Evolutionary conservation across 2,888 invertebrate genomes (phyloP).

Genomic region (Callyntrura guangdongensis): DNA sequence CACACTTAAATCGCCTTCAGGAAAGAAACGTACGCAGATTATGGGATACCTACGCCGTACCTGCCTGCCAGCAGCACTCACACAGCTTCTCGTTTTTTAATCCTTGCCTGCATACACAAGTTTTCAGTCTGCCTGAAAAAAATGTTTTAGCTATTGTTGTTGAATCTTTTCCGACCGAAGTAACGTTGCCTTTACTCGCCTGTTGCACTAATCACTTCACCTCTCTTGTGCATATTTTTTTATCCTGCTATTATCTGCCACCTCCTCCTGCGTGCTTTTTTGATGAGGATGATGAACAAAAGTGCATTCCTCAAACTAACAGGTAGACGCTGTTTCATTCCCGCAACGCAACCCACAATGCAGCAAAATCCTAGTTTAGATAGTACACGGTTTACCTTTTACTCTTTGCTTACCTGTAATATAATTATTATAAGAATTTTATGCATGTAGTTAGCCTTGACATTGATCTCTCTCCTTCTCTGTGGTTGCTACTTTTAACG

Average conservation of each 20-base stretch:
- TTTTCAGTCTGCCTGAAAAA: not conserved
- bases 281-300: not conserved
- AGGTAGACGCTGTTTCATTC: not conserved
- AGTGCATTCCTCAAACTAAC: slow-evolving; percentile 40
- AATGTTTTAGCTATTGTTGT: not conserved
- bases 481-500: not conserved
- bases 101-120: not conserved
- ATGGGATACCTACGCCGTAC: not conserved
- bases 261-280: slow-evolving; percentile 41
- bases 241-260: slow-evolving; percentile 38
- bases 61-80: too few species aligned
- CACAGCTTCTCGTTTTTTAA: not conserved
- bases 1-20: slow-evolving; percentile 36
- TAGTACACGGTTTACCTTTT: too few species aligned
- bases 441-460: slow-evolving; percentile 53
- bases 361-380: not conserved
- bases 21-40: not conserved
- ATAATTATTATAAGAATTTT: not conserved
- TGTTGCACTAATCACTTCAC: slow-evolving; percentile 47
- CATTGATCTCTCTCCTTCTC: slow-evolving; percentile 63
- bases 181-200: not conserved
- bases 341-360: not conserved
- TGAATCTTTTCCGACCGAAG: not conserved
- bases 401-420: not conserved
- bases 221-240: slow-evolving; percentile 34